Evolutionary conservation across 2,888 invertebrate species (phyloP).

Genomic region (Cyclophora albipunctata): DNA sequence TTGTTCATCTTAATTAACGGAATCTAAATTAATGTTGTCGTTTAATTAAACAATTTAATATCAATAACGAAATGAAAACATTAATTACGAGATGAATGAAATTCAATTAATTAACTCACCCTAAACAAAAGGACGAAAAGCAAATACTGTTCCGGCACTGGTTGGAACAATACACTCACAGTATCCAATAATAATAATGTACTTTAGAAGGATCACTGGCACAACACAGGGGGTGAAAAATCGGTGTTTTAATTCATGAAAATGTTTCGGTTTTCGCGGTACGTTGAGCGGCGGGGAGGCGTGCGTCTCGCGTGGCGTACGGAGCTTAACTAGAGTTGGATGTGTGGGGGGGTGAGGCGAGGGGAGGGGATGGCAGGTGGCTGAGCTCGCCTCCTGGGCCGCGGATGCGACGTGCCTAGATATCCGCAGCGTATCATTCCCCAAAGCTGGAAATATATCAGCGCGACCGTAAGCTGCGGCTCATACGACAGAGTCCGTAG

Average conservation of each 20-base stretch:
- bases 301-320: constrained; percentile 3
- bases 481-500: no score
- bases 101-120: constrained; percentile 14
- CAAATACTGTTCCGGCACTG: constrained; percentile 7
- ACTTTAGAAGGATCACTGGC: constrained; percentile 8
- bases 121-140: constrained; percentile 15
- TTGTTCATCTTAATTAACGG: no score
- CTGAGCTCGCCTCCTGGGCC: constrained; percentile 39
- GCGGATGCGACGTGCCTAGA: constrained; percentile 35
- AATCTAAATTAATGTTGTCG: no score
- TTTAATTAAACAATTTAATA: no score
- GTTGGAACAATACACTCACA: constrained; percentile 9
- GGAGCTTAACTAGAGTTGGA: constrained; percentile 3
- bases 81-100: no score
- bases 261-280: constrained; percentile 8
- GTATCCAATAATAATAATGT: constrained; percentile 5
- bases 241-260: constrained; percentile 13
- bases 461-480: no score
- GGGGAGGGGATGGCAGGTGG: constrained; percentile 27
- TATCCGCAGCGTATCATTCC: constrained; percentile 22
- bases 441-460: not conserved
- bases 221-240: constrained; percentile 8
- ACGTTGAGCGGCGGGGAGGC: constrained; percentile 2
- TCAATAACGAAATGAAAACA: no score
- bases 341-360: constrained; percentile 28